A percentile compares a stretch with the other conserved stretches of the same genome.
Evolutionary conservation across 2,113 vertebrate species (phyloP).

Genomic region (crab-eating macaque (Macaca fascicularis)): DNA sequence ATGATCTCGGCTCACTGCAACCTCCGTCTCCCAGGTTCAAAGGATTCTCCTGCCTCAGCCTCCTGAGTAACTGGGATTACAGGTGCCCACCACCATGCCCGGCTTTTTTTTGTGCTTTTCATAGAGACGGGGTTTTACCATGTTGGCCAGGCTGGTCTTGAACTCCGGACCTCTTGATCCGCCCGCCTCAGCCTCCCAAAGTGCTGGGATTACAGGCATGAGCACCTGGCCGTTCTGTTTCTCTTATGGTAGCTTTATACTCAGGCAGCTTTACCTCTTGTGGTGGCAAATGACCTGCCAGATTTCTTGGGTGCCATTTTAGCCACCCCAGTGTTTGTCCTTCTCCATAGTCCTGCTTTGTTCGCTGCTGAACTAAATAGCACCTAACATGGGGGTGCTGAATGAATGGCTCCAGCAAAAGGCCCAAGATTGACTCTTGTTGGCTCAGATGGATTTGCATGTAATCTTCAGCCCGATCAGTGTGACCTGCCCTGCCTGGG

Average conservation of each 20-base stretch:
- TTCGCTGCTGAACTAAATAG: background rate
- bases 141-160: no score
- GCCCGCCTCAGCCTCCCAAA: no score
- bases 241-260: background rate
- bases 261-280: background rate
- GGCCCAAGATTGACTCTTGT: background rate
- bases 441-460: background rate
- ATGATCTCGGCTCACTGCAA: no score
- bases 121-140: no score
- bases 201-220: no score
- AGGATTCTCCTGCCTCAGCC: no score
- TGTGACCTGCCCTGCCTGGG: background rate
- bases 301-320: background rate
- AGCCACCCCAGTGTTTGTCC: background rate
- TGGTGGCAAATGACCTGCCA: background rate
- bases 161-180: no score
- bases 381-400: background rate
- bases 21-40: no score
- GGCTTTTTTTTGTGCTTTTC: no score
- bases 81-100: no score
- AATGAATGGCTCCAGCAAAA: background rate
- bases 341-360: background rate
- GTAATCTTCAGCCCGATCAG: background rate
- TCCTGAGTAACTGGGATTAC: no score
- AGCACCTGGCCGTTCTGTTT: background rate